Evolutionary conservation across 2,113 vertebrate species (phyloP).

Genomic region (Xiphophorus couchianus): DNA sequence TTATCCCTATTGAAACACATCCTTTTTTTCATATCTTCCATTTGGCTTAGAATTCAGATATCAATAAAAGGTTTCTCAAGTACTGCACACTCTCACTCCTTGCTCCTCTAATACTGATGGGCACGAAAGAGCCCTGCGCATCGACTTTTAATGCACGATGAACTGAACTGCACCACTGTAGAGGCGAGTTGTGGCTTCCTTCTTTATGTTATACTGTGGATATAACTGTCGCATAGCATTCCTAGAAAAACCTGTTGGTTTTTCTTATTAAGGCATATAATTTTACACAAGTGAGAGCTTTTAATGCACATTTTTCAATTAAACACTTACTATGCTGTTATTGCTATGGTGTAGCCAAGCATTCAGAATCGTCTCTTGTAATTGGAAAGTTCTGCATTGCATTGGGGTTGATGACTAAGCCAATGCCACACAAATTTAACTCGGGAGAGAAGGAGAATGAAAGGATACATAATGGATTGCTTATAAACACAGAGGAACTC

Average conservation of each 20-base stretch:
- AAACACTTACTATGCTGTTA: neutral
- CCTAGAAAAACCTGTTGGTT: neutral
- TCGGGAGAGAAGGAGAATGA: neutral
- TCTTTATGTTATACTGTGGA: neutral
- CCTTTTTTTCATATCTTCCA: neutral
- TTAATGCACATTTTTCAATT: neutral
- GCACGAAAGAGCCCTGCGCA: neutral
- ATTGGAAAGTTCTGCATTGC: neutral
- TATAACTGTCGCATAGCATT: neutral
- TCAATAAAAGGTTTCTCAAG: neutral
- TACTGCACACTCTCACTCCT: neutral
- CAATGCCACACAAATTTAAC: neutral
- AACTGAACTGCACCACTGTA: neutral
- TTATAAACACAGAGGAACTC: neutral
- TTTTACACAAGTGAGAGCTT: neutral
- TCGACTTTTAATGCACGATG: neutral
- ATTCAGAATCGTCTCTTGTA: neutral
- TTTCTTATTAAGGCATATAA: neutral
- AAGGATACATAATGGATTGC: neutral
- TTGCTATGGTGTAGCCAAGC: neutral
- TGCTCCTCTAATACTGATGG: neutral
- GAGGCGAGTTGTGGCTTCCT: neutral
- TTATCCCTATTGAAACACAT: slow-evolving; percentile 1
- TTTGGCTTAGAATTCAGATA: neutral
- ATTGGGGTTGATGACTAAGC: neutral